A percentile compares a stretch with the other conserved stretches of the same genome.
phyloP scores from a whole-genome alignment of 2,113 vertebrate genomes.

The Canis aureus region DNA sequence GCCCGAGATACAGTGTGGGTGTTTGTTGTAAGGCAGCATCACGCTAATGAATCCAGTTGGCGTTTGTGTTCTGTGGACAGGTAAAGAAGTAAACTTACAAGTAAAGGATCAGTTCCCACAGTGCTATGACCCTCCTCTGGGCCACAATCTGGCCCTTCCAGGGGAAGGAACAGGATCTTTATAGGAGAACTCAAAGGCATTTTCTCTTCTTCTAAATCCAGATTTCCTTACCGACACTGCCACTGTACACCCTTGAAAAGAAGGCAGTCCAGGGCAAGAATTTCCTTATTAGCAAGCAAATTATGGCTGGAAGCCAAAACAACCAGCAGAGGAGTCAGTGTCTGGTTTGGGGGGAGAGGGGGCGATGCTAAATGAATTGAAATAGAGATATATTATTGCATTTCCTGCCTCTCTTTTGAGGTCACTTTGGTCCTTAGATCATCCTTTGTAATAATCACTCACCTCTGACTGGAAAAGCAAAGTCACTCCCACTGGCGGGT shows the following conservation, averaged over 20 bases:
- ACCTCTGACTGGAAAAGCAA: background rate
- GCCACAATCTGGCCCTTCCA: background rate
- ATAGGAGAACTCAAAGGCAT: background rate
- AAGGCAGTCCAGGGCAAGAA: background rate
- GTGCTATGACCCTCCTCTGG: background rate
- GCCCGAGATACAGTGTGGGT: background rate
- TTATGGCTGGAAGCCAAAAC: background rate
- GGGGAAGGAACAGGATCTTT: background rate
- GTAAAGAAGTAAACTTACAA: background rate
- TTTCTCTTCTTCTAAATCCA: background rate
- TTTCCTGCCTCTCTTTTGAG: background rate
- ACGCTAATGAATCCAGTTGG: background rate
- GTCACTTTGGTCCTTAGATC: background rate
- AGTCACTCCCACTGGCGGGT: background rate
- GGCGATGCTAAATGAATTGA: background rate
- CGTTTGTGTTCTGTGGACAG: background rate
- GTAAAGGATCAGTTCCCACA: background rate
- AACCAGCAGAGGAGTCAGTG: background rate
- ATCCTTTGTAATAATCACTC: conserved; percentile 45
- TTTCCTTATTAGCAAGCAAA: background rate
- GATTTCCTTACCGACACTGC: background rate
- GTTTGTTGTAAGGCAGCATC: background rate
- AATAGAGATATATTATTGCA: background rate
- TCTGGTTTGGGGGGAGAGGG: background rate
- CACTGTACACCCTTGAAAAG: background rate